A percentile compares a stretch with the other conserved stretches of the same genome.
phyloP scores from a whole-genome alignment of 2,888 invertebrate genomes.

The Ecliptopera silaceata region DNA sequence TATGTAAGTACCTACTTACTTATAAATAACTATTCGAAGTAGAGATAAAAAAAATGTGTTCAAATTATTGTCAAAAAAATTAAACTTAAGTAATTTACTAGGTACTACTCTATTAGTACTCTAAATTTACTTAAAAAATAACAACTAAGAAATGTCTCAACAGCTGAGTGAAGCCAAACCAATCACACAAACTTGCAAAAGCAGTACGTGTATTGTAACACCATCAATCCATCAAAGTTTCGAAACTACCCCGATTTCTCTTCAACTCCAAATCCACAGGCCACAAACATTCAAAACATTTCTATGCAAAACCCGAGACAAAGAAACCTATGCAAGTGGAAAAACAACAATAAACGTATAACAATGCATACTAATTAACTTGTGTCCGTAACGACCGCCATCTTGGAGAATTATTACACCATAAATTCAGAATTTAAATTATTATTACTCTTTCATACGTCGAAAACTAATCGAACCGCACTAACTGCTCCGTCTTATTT shows the following conservation, averaged over 20 bases:
- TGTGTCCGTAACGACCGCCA: slow-evolving; percentile 55
- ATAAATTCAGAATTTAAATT: slow-evolving; percentile 69
- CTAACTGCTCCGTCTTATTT: slow-evolving; percentile 43
- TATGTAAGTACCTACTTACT: too few species aligned
- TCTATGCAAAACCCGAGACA: slow-evolving; percentile 42
- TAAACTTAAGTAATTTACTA: too few species aligned
- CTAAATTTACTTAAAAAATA: too few species aligned
- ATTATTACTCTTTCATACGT: slow-evolving; percentile 76
- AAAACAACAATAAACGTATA: slow-evolving; percentile 54
- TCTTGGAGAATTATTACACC: slow-evolving; percentile 63
- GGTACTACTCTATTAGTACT: too few species aligned
- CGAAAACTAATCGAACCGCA: slow-evolving; percentile 62
- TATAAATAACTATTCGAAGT: too few species aligned
- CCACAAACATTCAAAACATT: slow-evolving; percentile 39
- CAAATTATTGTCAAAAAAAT: too few species aligned
- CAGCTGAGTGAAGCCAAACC: too few species aligned
- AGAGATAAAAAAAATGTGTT: too few species aligned
- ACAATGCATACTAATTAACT: slow-evolving; percentile 65
- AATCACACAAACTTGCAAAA: background rate
- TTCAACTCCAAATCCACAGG: slow-evolving; percentile 4
- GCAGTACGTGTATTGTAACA: background rate
- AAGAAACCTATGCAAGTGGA: slow-evolving; percentile 40
- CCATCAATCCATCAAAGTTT: background rate
- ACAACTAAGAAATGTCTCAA: too few species aligned
- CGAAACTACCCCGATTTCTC: slow-evolving; percentile 9